These are phyloP conservation scores for Odiellus spinosus DNA, from an alignment of 2,888 invertebrate species.

Conservation along the genomic window DNA sequence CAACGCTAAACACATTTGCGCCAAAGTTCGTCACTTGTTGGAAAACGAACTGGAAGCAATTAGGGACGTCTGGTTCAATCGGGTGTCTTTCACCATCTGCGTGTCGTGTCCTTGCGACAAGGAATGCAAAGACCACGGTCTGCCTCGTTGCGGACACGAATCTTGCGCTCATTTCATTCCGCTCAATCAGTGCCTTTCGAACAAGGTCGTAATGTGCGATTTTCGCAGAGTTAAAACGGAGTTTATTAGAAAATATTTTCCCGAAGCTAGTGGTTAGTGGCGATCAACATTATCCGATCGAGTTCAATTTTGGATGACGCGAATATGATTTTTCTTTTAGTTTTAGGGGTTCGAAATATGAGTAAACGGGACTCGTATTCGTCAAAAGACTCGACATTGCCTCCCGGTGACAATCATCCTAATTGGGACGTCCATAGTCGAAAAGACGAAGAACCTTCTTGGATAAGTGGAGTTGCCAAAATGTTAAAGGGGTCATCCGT, in stretches of 20 bases:
- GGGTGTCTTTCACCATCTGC: conserved; percentile 28
- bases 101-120: conserved; percentile 31
- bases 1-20: not conserved
- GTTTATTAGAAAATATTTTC: conserved; percentile 29
- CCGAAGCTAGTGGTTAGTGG: conserved; percentile 17
- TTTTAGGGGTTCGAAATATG: too few species aligned
- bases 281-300: too few species aligned
- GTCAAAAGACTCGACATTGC: too few species aligned
- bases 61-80: conserved; percentile 30
- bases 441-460: conserved; percentile 25
- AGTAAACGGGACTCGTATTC: too few species aligned
- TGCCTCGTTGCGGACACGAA: conserved; percentile 24
- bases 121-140: conserved; percentile 27
- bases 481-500: conserved; percentile 29
- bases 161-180: conserved; percentile 31
- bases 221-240: conserved; percentile 31
- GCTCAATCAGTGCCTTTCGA: conserved; percentile 33
- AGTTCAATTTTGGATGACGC: too few species aligned
- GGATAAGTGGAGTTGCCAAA: conserved; percentile 32
- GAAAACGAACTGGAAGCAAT: conserved; percentile 30
- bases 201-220: conserved; percentile 34
- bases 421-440: conserved; percentile 13
- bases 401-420: not conserved
- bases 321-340: too few species aligned
- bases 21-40: conserved; percentile 27